Base-by-base conservation (phyloP, 92 coral and sea anemone genomes). In the Parazoanthus darwini region DNA sequence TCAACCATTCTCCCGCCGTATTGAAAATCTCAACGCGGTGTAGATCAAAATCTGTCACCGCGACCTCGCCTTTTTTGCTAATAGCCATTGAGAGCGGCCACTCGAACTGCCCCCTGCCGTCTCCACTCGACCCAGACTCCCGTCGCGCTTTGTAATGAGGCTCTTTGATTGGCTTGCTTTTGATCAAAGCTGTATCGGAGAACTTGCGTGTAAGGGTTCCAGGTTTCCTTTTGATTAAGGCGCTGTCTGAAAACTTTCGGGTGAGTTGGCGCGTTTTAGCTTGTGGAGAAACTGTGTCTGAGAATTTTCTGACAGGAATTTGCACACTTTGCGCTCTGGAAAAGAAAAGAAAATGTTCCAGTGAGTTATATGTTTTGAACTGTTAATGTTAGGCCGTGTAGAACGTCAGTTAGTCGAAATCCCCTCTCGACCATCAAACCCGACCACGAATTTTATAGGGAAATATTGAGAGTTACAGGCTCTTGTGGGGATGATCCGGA, bases 61-160 rank as follows among this genome's bases (percentile, higher is more conserved):
- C 87, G 9, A 84, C 43, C 66, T 70, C 87, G 65, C 87, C 79
- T 8, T 50, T 56, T 51, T 70, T 71, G 35, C 35, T 84, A 6
- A 71, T 39, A 46, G 87, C 87, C 18, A 84, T 71, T 2, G 87
- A 46, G 43, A 84, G 87, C 87, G 87, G 87, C 87, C 87, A 84
- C 48, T 84, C 87, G 43, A 84, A 84, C 16, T 84, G 87, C 46
- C 87, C 87, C 44, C 87, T 44, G 11, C 87, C 66, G 29, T 84
- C 87, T 33, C 87, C 87, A 18, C 87, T 84, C 67, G 87, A 84
- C 18, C 87, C 87, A 71, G 87, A 84, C 87, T 84, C 87, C 29
- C 87, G 66, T 29, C 87, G 87, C 46, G 87, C 77, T 43, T 71
- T 84, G 78, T 84, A 84, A 14, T 71, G 50, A 14, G 87, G 87